Percentiles rank a stretch among this genome's conserved stretches.
phyloP scores from a whole-genome alignment of 2,888 invertebrate species.

The Patella caerulea region DNA sequence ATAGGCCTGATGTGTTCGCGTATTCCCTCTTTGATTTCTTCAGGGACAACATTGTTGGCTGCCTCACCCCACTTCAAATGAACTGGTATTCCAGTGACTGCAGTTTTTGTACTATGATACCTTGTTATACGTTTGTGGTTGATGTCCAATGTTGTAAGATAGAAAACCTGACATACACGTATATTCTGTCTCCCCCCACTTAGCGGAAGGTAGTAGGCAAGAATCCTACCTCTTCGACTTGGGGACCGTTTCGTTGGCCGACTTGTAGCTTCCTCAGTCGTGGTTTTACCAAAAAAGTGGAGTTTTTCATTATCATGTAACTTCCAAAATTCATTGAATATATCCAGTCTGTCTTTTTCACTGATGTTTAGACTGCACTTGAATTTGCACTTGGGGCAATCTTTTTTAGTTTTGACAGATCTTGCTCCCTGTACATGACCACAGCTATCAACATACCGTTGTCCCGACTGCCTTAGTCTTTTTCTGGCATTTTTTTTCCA shows the following conservation, averaged over 20 bases:
- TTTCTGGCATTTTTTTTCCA: not conserved
- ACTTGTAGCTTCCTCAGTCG: not conserved
- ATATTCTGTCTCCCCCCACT: not conserved
- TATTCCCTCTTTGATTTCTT: slow-evolving; percentile 15
- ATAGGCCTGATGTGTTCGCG: slow-evolving; percentile 23
- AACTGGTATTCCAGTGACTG: not conserved
- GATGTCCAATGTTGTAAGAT: not conserved
- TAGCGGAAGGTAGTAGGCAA: not conserved
- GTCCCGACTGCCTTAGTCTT: not conserved
- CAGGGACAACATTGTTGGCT: slow-evolving; percentile 8
- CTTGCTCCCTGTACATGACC: not conserved
- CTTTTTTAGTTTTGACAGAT: not conserved
- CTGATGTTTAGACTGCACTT: not conserved
- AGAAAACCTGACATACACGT: not conserved
- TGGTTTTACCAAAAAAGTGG: not conserved
- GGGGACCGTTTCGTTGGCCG: not conserved
- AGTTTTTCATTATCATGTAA: not conserved
- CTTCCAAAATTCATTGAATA: not conserved
- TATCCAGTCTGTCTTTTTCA: not conserved
- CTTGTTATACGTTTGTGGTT: not conserved
- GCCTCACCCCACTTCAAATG: not conserved
- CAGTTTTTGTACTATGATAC: not conserved
- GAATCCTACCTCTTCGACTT: not conserved
- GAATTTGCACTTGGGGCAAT: not conserved
- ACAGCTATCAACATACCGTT: not conserved